Evolutionary conservation across 2,113 vertebrate species (phyloP).

Genomic region (Myodes glareolus): DNA sequence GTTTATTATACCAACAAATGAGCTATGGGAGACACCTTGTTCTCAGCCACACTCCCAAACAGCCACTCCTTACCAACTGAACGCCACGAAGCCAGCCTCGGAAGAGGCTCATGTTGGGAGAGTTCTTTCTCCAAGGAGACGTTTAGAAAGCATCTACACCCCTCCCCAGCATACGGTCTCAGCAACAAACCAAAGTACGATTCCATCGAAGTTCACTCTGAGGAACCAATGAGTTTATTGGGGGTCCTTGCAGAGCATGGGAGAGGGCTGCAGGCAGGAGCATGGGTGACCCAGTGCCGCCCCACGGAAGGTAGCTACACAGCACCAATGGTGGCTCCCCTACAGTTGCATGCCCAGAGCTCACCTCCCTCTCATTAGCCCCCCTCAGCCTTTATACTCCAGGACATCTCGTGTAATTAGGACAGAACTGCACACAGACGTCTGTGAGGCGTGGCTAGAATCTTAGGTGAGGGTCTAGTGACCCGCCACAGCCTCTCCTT

Average conservation of each 20-base stretch:
- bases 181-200: neutral
- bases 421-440: neutral
- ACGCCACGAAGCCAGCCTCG: neutral
- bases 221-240: too few relatives aligned
- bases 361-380: neutral
- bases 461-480: too few relatives aligned
- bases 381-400: neutral
- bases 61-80: neutral
- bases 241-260: neutral
- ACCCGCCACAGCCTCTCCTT: neutral
- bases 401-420: neutral
- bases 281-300: too few relatives aligned
- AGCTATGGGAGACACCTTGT: neutral
- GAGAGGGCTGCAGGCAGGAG: neutral
- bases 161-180: neutral
- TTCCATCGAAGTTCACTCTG: neutral
- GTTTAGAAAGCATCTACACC: neutral
- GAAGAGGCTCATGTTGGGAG: neutral
- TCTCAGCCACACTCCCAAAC: neutral
- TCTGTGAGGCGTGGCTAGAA: neutral
- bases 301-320: neutral
- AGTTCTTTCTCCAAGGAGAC: neutral
- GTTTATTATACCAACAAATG: neutral
- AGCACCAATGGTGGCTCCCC: neutral
- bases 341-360: neutral